These are phyloP conservation scores for Zaprionus vittiger DNA, from an alignment of 1,140 invertebrate species.

Conservation along the genomic window DNA sequence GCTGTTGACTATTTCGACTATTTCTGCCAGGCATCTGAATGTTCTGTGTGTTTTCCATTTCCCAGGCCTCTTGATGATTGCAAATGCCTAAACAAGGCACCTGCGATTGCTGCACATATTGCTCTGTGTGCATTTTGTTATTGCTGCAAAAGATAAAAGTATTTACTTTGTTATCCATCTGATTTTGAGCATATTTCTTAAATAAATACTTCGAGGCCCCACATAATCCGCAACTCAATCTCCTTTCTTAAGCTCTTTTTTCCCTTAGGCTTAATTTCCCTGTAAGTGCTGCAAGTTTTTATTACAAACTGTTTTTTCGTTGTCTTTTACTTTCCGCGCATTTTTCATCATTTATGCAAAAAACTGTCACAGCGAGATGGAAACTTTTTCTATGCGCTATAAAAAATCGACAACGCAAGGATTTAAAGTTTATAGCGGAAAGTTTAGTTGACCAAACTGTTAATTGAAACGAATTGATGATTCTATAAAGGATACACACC, in stretches of 20 bases:
- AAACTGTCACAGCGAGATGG: slow-evolving; percentile 35
- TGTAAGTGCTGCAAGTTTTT: slow-evolving; percentile 25
- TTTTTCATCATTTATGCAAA: slow-evolving; percentile 70
- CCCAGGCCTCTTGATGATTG: slow-evolving; percentile 30
- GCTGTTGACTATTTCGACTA: slow-evolving; percentile 72
- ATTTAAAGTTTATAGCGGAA: slow-evolving; percentile 26
- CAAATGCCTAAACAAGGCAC: slow-evolving; percentile 44
- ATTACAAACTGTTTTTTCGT: slow-evolving; percentile 12
- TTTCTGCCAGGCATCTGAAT: slow-evolving; percentile 64
- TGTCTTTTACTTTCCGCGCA: slow-evolving; percentile 34
- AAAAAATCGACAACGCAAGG: slow-evolving; percentile 37
- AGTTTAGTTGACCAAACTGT: background rate
- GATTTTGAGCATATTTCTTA: background rate
- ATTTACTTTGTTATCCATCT: background rate
- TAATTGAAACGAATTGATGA: background rate
- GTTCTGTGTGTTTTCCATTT: slow-evolving; percentile 42
- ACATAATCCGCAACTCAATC: slow-evolving; percentile 11
- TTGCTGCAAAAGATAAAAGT: slow-evolving; percentile 47
- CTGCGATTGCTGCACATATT: slow-evolving; percentile 30
- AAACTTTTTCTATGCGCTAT: slow-evolving; percentile 37
- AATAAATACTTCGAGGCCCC: background rate
- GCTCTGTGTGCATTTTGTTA: slow-evolving; percentile 59
- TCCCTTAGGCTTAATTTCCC: slow-evolving; percentile 16
- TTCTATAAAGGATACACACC: background rate
- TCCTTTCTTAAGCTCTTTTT: background rate